Conservation (phyloP, 2,888 invertebrate species). For the Coelinius sp. region DNA sequence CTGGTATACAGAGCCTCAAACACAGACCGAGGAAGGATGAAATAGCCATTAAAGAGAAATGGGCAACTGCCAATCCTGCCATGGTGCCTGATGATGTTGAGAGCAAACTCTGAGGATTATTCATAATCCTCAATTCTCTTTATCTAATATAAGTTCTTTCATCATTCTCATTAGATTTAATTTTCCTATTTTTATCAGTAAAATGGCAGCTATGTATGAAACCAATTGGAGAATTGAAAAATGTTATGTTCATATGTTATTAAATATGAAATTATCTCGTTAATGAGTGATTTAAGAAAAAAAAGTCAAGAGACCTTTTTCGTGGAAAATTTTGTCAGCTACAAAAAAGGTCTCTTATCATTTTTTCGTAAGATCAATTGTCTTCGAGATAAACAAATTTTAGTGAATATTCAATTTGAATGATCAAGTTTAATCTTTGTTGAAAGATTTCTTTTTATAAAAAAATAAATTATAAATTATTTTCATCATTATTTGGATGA, state of each 20-base stretch:
- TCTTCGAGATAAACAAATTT: too few species aligned
- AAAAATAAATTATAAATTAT: too few species aligned
- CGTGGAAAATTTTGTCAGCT: too few species aligned
- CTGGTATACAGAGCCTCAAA: slow-evolving; percentile 73
- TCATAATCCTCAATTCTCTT: background rate
- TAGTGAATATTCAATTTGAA: too few species aligned
- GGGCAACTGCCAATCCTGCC: slow-evolving; percentile 65
- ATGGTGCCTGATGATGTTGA: slow-evolving; percentile 61
- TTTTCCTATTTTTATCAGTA: background rate
- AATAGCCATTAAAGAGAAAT: slow-evolving; percentile 60
- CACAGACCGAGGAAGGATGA: slow-evolving; percentile 57
- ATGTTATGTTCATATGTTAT: background rate
- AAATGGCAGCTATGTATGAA: background rate
- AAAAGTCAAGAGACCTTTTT: too few species aligned
- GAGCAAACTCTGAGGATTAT: slow-evolving; percentile 57
- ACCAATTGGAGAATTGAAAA: background rate
- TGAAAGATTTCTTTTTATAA: too few species aligned
- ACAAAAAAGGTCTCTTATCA: too few species aligned
- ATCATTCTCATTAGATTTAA: background rate
- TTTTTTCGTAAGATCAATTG: too few species aligned
- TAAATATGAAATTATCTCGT: background rate
- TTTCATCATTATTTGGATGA: too few species aligned
- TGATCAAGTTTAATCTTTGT: too few species aligned
- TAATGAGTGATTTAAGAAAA: too few species aligned
- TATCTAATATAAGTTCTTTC: background rate